Percentiles rank a stretch among this genome's conserved stretches.
Evolutionary conservation across 1,140 invertebrate genomes (phyloP).

Genomic region (Lethrus apterus): DNA sequence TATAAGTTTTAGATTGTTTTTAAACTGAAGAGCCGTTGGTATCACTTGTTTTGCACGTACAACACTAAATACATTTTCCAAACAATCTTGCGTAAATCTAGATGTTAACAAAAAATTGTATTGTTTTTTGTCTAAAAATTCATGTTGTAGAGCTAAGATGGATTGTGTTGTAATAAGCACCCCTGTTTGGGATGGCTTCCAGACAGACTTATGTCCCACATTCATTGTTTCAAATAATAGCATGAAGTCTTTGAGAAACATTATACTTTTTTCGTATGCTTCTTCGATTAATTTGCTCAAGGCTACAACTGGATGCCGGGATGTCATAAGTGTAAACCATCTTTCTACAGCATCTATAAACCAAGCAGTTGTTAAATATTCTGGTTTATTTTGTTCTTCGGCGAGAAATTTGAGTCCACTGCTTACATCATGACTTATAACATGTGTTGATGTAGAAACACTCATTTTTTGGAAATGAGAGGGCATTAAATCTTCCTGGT

Average conservation of each 20-base stretch:
- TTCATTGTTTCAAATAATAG: background rate
- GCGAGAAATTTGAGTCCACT: constrained; percentile 17
- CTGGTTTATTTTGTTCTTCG: constrained; percentile 10
- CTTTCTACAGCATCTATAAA: constrained; percentile 15
- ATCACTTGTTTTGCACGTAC: constrained; percentile 19
- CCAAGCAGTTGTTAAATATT: constrained; percentile 19
- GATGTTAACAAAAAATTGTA: constrained; percentile 15
- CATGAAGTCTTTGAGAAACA: constrained; percentile 9
- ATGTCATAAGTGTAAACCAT: constrained; percentile 18
- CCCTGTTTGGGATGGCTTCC: constrained; percentile 18
- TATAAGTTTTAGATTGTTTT: constrained; percentile 22
- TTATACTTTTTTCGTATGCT: constrained; percentile 2
- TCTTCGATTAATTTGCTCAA: constrained; percentile 11
- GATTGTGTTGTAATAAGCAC: constrained; percentile 11
- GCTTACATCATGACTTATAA: constrained; percentile 16
- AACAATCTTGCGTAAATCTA: constrained; percentile 22
- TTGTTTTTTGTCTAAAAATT: constrained; percentile 5
- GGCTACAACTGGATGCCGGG: constrained; percentile 9
- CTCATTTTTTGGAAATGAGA: constrained; percentile 15
- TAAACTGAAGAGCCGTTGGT: constrained; percentile 22
- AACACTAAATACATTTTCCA: constrained; percentile 23
- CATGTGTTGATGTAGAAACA: constrained; percentile 17
- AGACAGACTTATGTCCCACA: background rate
- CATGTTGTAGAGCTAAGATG: constrained; percentile 10
- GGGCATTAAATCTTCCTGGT: constrained; percentile 5